phyloP scores from a whole-genome alignment of 2,113 vertebrate species.

The Rhegmatorhina hoffmannsi region DNA sequence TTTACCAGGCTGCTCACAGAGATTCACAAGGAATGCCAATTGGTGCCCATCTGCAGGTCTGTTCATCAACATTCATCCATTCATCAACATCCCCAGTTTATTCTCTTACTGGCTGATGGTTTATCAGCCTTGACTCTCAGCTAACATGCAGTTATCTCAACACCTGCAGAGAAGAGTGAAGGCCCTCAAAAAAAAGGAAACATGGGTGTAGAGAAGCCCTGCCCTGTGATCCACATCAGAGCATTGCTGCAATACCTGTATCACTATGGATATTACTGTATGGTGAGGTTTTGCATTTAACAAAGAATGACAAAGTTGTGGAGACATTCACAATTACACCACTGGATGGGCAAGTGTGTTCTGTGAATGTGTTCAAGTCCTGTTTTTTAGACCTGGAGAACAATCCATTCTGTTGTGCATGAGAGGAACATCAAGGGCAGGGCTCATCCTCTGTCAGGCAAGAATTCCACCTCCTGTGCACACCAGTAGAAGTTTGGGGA shows the following conservation, averaged over 20 bases:
- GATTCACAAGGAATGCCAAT: neutral
- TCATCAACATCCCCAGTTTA: neutral
- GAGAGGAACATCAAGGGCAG: neutral
- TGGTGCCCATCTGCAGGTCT: neutral
- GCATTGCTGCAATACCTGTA: neutral
- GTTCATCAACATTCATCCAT: neutral
- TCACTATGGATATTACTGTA: neutral
- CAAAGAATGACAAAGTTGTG: neutral
- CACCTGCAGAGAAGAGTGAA: neutral
- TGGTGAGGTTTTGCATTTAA: neutral
- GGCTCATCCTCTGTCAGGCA: neutral
- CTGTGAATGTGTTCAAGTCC: neutral
- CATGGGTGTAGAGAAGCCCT: fast-evolving
- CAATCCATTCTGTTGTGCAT: neutral
- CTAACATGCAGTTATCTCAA: neutral
- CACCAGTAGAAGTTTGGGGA: neutral
- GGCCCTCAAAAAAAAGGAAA: neutral
- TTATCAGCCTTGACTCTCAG: neutral
- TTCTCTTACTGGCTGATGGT: neutral
- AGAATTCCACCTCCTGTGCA: neutral
- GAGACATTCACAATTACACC: neutral
- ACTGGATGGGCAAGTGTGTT: neutral
- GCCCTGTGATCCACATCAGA: neutral
- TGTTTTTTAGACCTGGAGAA: neutral
- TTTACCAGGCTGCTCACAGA: neutral